phyloP scores from a whole-genome alignment of 1,140 invertebrate genomes.

The Drosophila aff. region DNA sequence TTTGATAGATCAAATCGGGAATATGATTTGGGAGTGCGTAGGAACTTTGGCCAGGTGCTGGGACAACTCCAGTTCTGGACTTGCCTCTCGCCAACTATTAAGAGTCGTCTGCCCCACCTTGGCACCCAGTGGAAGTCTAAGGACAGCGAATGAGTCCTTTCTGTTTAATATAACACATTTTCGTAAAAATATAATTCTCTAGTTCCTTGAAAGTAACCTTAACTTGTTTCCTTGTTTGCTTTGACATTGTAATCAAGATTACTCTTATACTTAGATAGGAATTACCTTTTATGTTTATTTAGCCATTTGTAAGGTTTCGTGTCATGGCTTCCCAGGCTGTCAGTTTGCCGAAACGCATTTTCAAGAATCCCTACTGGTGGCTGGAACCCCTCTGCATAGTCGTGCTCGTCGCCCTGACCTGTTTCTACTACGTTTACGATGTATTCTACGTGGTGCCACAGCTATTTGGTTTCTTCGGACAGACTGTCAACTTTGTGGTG shows the following conservation, averaged over 20 bases:
- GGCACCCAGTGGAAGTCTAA: conserved; percentile 85
- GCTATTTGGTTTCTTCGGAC: conserved; percentile 17
- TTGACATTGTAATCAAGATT: not conserved
- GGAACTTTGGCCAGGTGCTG: conserved; percentile 90
- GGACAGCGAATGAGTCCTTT: not conserved
- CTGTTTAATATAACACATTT: not conserved
- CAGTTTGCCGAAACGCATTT: not conserved
- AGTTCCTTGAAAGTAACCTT: too few species aligned
- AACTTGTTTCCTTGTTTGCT: not conserved
- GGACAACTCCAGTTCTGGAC: conserved; percentile 91
- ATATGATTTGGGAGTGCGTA: conserved; percentile 89
- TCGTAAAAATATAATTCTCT: not conserved
- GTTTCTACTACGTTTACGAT: conserved; percentile 35
- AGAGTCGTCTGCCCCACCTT: conserved; percentile 90
- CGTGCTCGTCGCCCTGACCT: not conserved
- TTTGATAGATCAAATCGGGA: conserved; percentile 47
- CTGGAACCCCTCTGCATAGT: conserved; percentile 14
- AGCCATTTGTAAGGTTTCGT: not conserved
- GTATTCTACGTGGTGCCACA: conserved; percentile 40
- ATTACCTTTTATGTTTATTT: not conserved
- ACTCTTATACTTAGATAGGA: not conserved
- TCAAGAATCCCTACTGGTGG: not conserved
- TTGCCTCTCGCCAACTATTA: conserved; percentile 90
- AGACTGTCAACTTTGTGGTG: conserved; percentile 12
- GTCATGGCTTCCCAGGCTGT: not conserved